Conservation (phyloP, 2,888 invertebrate genomes). For the Drosophila eohydei region DNA sequence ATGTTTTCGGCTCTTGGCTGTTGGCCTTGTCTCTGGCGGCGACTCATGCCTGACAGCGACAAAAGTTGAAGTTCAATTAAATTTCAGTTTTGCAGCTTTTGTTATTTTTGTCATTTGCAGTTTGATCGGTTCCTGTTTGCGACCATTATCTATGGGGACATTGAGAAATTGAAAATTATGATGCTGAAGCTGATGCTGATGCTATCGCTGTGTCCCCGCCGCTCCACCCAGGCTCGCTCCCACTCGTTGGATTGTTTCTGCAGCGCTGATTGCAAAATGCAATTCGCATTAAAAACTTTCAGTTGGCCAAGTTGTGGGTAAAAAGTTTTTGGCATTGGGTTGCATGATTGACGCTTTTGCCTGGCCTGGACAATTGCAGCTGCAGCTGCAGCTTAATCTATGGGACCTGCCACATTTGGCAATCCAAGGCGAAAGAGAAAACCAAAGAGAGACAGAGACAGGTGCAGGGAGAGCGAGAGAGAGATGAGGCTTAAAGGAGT, state of each 20-base stretch:
- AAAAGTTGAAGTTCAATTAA: constrained; percentile 75
- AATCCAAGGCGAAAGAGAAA: neutral
- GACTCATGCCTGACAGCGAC: constrained; percentile 19
- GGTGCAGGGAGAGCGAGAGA: too few relatives aligned
- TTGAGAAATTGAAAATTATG: constrained; percentile 62
- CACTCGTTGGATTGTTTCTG: constrained; percentile 28
- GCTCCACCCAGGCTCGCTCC: neutral
- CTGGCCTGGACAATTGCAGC: constrained; percentile 40
- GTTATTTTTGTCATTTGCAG: constrained; percentile 35
- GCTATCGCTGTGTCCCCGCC: neutral
- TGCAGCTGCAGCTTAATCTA: constrained; percentile 27
- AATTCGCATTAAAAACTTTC: constrained; percentile 67
- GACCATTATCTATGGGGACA: constrained; percentile 34
- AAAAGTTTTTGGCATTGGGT: constrained; percentile 37
- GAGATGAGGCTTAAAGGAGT: neutral
- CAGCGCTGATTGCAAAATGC: constrained; percentile 69
- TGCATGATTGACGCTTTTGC: constrained; percentile 51
- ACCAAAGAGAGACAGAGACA: too few relatives aligned
- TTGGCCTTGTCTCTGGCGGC: constrained; percentile 23
- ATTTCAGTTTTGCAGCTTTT: constrained; percentile 48
- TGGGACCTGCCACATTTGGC: constrained; percentile 13
- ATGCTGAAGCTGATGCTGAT: constrained; percentile 25
- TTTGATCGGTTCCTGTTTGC: constrained; percentile 24
- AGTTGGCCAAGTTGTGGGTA: constrained; percentile 44
- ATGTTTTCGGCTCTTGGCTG: constrained; percentile 29